phyloP scores from a whole-genome alignment of 2,888 invertebrate genomes.

The Caenorhabditis plicata region DNA sequence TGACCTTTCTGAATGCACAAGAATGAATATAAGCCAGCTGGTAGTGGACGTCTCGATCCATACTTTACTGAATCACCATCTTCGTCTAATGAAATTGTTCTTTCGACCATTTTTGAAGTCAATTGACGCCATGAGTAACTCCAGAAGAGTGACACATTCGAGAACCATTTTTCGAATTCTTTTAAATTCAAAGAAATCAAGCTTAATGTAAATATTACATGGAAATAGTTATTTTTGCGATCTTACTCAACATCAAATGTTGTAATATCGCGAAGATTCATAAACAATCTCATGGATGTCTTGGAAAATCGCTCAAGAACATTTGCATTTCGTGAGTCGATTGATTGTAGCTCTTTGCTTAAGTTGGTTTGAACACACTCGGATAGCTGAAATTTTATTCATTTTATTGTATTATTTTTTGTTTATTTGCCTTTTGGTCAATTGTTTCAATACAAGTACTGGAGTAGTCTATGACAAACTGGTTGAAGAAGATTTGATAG shows the following conservation, averaged over 20 bases:
- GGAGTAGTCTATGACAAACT: slow-evolving; percentile 37
- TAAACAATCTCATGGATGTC: slow-evolving; percentile 35
- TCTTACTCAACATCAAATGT: neutral
- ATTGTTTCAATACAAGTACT: slow-evolving; percentile 16
- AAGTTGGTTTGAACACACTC: slow-evolving; percentile 9
- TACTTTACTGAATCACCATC: slow-evolving; percentile 34
- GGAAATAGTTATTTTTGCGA: slow-evolving; percentile 6
- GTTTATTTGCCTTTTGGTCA: slow-evolving; percentile 13
- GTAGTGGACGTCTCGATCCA: slow-evolving; percentile 32
- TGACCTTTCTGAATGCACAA: slow-evolving; percentile 45
- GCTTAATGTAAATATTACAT: slow-evolving; percentile 6
- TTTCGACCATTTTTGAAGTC: slow-evolving; percentile 32
- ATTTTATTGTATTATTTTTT: no score
- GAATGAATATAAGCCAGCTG: slow-evolving; percentile 40
- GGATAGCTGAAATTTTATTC: no score
- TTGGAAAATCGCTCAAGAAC: slow-evolving; percentile 34
- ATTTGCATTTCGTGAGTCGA: slow-evolving; percentile 13
- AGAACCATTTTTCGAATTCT: slow-evolving; percentile 39
- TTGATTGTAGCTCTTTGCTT: slow-evolving; percentile 4
- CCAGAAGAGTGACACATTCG: slow-evolving; percentile 33
- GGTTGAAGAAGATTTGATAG: slow-evolving; percentile 35
- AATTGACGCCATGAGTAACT: slow-evolving; percentile 40
- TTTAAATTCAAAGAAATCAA: neutral
- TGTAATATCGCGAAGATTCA: slow-evolving; percentile 9
- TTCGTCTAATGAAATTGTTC: slow-evolving; percentile 33